Percentiles rank a stretch among this genome's conserved stretches.
Conservation (phyloP, 2,797 vertebrate genomes). For the Phylloscopus collybita region DNA sequence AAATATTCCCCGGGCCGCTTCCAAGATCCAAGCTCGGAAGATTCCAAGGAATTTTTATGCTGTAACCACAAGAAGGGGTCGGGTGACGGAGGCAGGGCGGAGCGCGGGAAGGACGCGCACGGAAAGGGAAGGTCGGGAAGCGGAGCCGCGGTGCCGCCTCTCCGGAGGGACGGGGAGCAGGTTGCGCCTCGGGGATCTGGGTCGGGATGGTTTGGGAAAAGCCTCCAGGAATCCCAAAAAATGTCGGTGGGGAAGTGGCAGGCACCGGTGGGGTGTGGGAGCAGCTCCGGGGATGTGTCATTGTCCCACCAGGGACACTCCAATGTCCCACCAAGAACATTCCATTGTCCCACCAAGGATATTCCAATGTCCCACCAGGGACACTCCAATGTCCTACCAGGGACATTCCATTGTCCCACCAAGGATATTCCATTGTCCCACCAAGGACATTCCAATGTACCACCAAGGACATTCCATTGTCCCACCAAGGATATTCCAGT, state of each 20-base stretch:
- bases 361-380: background rate
- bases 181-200: background rate
- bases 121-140: background rate
- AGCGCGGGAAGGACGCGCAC: background rate
- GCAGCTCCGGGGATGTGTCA: accelerated
- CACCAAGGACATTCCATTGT: accelerated
- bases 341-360: no score
- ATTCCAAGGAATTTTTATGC: conserved; percentile 42
- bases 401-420: accelerated
- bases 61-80: conserved; percentile 48
- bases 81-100: background rate
- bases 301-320: accelerated
- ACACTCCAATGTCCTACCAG: no score
- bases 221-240: background rate
- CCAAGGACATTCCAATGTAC: accelerated
- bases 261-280: background rate
- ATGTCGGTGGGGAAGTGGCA: background rate
- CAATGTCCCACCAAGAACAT: accelerated
- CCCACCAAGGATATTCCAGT: background rate
- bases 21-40: conserved; percentile 37
- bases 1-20: conserved; percentile 56
- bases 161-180: background rate
- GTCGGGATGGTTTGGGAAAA: background rate
- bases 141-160: background rate
- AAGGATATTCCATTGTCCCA: no score